Evolutionary conservation across 1,140 invertebrate genomes (phyloP), one percentile per base, ranked within the genome.

Genomic region (Palaemon carinicauda): DNA sequence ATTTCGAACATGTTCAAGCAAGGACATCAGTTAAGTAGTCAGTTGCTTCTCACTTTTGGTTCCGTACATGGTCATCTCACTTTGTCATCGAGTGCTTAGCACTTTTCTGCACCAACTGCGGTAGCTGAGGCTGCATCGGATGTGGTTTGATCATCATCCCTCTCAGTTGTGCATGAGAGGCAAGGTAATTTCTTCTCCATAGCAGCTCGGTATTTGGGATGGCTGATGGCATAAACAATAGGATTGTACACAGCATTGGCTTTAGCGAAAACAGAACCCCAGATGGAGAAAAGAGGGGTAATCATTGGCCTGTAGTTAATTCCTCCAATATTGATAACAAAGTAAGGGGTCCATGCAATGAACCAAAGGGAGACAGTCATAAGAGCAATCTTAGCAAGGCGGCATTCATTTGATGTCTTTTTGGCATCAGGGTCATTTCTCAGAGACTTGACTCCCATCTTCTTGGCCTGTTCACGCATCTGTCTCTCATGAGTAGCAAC

Each of bases 401-500:
- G 65, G 21, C 65, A 69, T 7, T 69, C 65, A 27, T 24, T 31
- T 15, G 65, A 69, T 24, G 65, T 69, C 24, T 69, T 69, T 15
- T 69, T 24, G 29, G 15, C 29, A 24, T 69, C 65, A 3, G 41
- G 41, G 41, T 69, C 65, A 69, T 69, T 69, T 17, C 65, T 69
- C 14, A 69, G 65, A 24, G 65, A 69, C 65, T 69, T 69, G n/a
- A 69, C 65, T 69, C 65, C 65, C 65, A 69, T 69, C 65, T 69
- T 69, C 21, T 69, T 69, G 65, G 65, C 65, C 29, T 69, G 65
- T 69, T 69, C 65, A 3, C 65, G 65, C 65, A 69, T 69, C 24
- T 24, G 24, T 31, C 29, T 69, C 65, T 69, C 65, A 15, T 69
- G 65, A 31, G 65, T 31, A 10, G 65, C 65, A 69, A 69, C 65